Base-by-base conservation (phyloP, 2,113 vertebrate species). In the Ceyx margarethae region DNA sequence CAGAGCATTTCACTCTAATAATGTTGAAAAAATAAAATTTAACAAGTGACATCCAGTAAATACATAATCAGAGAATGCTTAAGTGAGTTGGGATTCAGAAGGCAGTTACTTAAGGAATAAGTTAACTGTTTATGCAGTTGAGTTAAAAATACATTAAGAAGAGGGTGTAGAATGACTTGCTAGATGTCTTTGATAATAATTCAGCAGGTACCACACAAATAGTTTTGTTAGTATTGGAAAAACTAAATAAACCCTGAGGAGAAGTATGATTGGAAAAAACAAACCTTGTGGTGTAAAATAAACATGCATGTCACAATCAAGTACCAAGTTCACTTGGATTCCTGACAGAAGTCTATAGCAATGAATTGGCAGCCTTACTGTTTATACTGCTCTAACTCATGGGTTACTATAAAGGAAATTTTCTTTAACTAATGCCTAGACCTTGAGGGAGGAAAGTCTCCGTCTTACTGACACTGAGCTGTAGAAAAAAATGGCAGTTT, bases 111-210 rank as follows among this genome's bases (percentile, higher is more conserved):
- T 87, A 68, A 51, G 65, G 64, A 94, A 74, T 88, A 91, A 84
- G 65, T 81, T 88, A 72, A 95, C 90, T 94, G 94, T 97, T 96
- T 95, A 96, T 91, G 94, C 94, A 96, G 78, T 72, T 74, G 93
- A 96, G 90, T 94, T 96, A 91, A 96, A 95, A 96, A 96, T 85
- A 97, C 0, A 17, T 94, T 58, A 75, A 96, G 96, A 96, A 91
- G 84, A 91, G 81, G 79, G 96, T 97, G 95, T 93, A 96, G 95
- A 95, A 91, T 96, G 71, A 93, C 91, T 96, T 93, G 51, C 76
- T 95, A 93, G 79, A 95, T 87, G 92, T 90, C 93, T 95, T 96
- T 96, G 87, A 94, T 92, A 96, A 93, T 96, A 94, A 91, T 91
- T 51, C 92, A 96, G 78, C 89, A 92, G 93, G 95, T 93, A 97